Base-by-base conservation (phyloP, 1,140 invertebrate species). In the Homarus americanus region DNA sequence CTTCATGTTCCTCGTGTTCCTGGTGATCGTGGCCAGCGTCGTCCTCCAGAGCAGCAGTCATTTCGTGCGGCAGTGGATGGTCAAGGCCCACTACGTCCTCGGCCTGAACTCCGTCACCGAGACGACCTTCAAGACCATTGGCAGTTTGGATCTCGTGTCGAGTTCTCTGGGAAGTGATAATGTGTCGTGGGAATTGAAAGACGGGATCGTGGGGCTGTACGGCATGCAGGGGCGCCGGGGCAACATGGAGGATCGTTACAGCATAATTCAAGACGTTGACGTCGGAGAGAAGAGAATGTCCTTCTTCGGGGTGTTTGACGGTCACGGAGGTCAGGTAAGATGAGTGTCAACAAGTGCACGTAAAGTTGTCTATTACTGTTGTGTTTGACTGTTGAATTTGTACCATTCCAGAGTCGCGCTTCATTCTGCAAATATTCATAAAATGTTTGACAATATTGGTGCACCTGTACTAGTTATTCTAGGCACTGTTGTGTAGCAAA, bases 291-390 rank as follows among this genome's bases (percentile, higher is more conserved):
- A 91, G 79, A 93, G 91, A 53, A 90, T 92, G 87, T 92, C 91
- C 63, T 92, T 92, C 87, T 91, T 91, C 38, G 92, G 91, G 58
- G 92, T 92, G 0, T 92, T 83, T 87, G 91, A 92, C 82, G 91
- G 91, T 32, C 91, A 92, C 58, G 91, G 91, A 87, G 91, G 91
- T 28, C 91, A 92, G 88, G 91, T 92, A 63, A 84, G 78, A 66
- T 24, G 0, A 41, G n/a, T n/a, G n/a, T n/a, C n/a, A n/a, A n/a
- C n/a, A n/a, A n/a, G n/a, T n/a, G n/a, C n/a, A n/a, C n/a, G n/a
- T n/a, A n/a, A n/a, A n/a, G n/a, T n/a, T n/a, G n/a, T n/a, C n/a
- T n/a, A n/a, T n/a, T n/a, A n/a, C n/a, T n/a, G n/a, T n/a, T n/a
- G n/a, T n/a, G n/a, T n/a, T n/a, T n/a, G n/a, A n/a, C n/a, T n/a